Evolutionary conservation across 2,113 vertebrate genomes (phyloP).

Genomic region (Columbina picui): DNA sequence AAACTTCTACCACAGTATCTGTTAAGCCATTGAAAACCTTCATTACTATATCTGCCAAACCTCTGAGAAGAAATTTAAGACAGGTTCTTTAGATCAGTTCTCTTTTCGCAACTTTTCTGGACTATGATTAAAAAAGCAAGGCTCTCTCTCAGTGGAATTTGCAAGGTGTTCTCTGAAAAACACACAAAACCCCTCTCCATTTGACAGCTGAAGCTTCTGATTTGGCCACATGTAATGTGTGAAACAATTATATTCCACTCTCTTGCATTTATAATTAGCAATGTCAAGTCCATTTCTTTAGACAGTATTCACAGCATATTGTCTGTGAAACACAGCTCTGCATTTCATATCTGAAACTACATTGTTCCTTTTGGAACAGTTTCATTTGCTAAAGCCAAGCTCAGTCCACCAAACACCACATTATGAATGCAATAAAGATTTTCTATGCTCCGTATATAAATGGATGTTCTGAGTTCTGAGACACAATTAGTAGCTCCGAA

Average conservation of each 20-base stretch:
- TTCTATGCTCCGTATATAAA: background rate
- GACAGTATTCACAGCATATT: background rate
- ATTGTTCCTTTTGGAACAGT: background rate
- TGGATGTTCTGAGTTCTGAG: background rate
- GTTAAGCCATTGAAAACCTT: background rate
- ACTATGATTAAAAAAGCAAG: background rate
- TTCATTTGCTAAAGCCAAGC: background rate
- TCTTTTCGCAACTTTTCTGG: background rate
- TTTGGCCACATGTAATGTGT: background rate
- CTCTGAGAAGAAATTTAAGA: background rate
- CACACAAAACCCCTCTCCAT: background rate
- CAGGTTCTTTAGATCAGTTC: background rate
- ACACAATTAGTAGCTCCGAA: background rate
- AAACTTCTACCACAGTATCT: background rate
- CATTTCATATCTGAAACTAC: background rate
- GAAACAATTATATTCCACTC: background rate
- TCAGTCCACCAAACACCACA: background rate
- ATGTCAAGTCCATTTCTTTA: background rate
- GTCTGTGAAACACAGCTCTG: background rate
- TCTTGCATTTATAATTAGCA: background rate
- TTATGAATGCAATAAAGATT: background rate
- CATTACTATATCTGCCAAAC: background rate
- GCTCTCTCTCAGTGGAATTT: background rate
- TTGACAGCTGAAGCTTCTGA: background rate
- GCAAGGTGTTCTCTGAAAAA: background rate